Evolutionary conservation across 2,888 invertebrate species (phyloP), one percentile per base, ranked within the genome.

Genomic region (Hirudinaria manillensis): DNA sequence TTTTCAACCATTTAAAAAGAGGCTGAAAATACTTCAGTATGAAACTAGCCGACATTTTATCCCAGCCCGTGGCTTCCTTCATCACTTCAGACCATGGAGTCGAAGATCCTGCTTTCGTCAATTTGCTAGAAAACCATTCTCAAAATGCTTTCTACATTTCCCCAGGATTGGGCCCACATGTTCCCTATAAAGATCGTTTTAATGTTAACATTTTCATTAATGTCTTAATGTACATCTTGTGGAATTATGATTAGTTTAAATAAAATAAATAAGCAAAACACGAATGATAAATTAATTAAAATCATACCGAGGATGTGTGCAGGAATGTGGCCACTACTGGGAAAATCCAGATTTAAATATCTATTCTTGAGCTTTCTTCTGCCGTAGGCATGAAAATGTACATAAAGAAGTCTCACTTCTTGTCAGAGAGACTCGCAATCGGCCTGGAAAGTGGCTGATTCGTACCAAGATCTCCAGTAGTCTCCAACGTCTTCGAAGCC

Each of bases 391-490:
- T 85, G 85, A 1, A 85, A 80, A 72, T 84, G 81, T 67, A 81
- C 75, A 75, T 85, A 85, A 21, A 85, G 75, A n/a, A 85, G 85
- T 53, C 80, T 78, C 16, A 85, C 74, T 53, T 83, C 78, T 4
- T 74, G 13, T 81, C 82, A 85, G 29, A 85, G 78, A 2, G 77
- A 27, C 70, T 80, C 81, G 27, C 80, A 77, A 51, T 81, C 79
- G 0, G 74, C 72, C 55, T 81, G 81, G 77, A 94, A 91, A 76
- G 90, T 89, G 0, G 88, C 83, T 53, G 90, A 89, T 82, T 93
- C 92, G 82, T 93, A 96, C 0, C 91, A 91, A 81, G 91, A 91
- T 86, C 91, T 90, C 94, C 95, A 94, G 82, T 92, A 92, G 45
- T 92, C 92, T 0, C 93, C 91, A 0, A 91, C 92, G 81, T 94